These are phyloP conservation scores for Psylliodes chrysocephalus DNA, from an alignment of 2,888 invertebrate genomes.

Conservation along the genomic window DNA sequence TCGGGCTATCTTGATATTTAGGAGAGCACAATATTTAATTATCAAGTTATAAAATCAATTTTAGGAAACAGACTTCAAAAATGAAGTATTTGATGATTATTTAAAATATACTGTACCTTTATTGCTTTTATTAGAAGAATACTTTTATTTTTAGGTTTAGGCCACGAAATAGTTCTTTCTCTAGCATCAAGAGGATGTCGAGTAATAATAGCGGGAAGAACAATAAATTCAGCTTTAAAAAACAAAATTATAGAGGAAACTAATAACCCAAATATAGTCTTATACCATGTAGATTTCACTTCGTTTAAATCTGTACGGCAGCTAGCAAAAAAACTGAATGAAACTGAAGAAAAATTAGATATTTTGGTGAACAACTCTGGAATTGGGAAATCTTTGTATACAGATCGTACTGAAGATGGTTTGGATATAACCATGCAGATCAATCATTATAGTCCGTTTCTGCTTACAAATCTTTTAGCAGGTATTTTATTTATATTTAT, in stretches of 20 bases:
- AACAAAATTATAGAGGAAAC: conserved; percentile 53
- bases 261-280: conserved; percentile 56
- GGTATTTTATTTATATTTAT: too few species aligned
- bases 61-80: too few species aligned
- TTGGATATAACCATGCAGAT: conserved; percentile 73
- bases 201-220: conserved; percentile 66
- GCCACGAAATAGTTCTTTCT: conserved; percentile 61
- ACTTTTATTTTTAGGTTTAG: conserved; percentile 62
- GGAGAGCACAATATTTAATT: too few species aligned
- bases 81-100: too few species aligned
- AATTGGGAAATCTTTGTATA: conserved; percentile 66
- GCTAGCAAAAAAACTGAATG: conserved; percentile 71
- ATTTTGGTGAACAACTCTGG: conserved; percentile 75
- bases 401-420: conserved; percentile 66
- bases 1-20: too few species aligned
- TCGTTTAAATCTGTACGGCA: conserved; percentile 68
- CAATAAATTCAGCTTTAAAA: conserved; percentile 47
- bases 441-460: conserved; percentile 77
- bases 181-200: conserved; percentile 66
- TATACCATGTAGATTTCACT: conserved; percentile 67
- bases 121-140: too few species aligned
- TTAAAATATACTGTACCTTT: too few species aligned
- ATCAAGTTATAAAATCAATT: too few species aligned
- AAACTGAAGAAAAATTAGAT: conserved; percentile 68
- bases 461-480: conserved; percentile 73